Evolutionary conservation across 2,888 invertebrate species (phyloP).

Genomic region (Amphiduros pacificus): DNA sequence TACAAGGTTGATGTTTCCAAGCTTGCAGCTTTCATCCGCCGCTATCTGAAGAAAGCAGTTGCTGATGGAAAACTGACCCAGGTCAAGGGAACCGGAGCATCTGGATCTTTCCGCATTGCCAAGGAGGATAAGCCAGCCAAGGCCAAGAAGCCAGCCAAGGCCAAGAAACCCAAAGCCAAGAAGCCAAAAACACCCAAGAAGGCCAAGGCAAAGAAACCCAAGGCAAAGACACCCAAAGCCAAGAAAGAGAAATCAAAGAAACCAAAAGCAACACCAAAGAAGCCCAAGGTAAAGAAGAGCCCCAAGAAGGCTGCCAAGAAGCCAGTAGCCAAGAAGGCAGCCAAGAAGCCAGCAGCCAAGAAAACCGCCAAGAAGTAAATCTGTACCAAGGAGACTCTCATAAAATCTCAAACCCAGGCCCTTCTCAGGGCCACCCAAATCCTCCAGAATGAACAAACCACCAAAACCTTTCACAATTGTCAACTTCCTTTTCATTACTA

Average conservation of each 20-base stretch:
- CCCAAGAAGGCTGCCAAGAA: conserved; percentile 11
- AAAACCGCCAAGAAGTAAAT: conserved; percentile 14
- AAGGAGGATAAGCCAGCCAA: conserved; percentile 9
- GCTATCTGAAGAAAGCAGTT: conserved; percentile 8
- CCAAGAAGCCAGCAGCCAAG: conserved; percentile 12
- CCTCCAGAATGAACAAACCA: too few species aligned
- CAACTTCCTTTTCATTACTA: too few species aligned
- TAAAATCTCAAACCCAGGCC: too few species aligned
- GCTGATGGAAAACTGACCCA: conserved; percentile 12
- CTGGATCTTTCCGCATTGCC: conserved; percentile 11
- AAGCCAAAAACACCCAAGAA: conserved; percentile 14
- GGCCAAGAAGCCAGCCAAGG: neutral
- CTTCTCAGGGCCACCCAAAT: conserved; percentile 6
- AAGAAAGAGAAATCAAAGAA: conserved; percentile 12
- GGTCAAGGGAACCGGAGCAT: conserved; percentile 12
- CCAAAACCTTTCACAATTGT: too few species aligned
- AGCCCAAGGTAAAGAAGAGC: too few species aligned
- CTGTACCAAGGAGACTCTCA: too few species aligned
- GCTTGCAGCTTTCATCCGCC: conserved; percentile 4
- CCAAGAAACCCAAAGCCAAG: conserved; percentile 15
- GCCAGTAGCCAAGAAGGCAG: too few species aligned
- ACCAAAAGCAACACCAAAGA: conserved; percentile 3
- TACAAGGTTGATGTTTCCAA: conserved; percentile 9
- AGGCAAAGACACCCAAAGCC: conserved; percentile 11
- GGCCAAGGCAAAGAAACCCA: neutral